Evolutionary conservation across 2,888 invertebrate genomes (phyloP).

Genomic region (Anticlea derivata): DNA sequence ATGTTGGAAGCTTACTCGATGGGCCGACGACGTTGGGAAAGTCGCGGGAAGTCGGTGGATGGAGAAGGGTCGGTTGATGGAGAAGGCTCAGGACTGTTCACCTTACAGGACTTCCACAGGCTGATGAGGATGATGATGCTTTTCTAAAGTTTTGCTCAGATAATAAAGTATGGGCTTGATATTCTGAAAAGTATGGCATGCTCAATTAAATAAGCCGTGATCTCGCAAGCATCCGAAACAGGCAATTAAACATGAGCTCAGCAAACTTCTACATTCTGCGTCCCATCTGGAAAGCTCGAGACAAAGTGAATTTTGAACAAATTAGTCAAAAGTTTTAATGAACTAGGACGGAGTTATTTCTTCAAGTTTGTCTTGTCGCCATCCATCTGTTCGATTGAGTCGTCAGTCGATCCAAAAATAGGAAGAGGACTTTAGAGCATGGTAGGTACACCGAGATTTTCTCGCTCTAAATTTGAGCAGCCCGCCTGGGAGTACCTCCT

Average conservation of each 20-base stretch:
- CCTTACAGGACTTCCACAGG: too few species aligned
- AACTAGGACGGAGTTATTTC: constrained; percentile 55
- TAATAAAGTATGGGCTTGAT: background rate
- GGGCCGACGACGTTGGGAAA: too few species aligned
- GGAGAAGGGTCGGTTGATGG: too few species aligned
- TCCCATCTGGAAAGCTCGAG: constrained; percentile 72
- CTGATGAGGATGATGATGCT: too few species aligned
- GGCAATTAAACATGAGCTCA: constrained; percentile 70
- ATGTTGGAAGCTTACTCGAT: too few species aligned
- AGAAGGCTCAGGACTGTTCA: too few species aligned
- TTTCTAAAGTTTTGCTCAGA: too few species aligned
- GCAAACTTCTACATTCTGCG: constrained; percentile 73
- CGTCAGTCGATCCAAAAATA: constrained; percentile 32
- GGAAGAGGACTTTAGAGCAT: too few species aligned
- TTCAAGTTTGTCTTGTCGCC: constrained; percentile 46
- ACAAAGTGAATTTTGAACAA: constrained; percentile 79
- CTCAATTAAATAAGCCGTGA: constrained; percentile 44
- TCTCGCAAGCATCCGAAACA: constrained; percentile 60
- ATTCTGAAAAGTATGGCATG: constrained; percentile 25
- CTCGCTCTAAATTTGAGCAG: too few species aligned
- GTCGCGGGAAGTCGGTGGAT: too few species aligned
- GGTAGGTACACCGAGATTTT: too few species aligned
- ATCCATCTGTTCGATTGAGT: constrained; percentile 34
- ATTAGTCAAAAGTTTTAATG: constrained; percentile 77
- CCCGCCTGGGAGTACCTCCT: too few species aligned